Conservation (phyloP, 1,140 invertebrate genomes). For the Druon quercuslanigerum region DNA sequence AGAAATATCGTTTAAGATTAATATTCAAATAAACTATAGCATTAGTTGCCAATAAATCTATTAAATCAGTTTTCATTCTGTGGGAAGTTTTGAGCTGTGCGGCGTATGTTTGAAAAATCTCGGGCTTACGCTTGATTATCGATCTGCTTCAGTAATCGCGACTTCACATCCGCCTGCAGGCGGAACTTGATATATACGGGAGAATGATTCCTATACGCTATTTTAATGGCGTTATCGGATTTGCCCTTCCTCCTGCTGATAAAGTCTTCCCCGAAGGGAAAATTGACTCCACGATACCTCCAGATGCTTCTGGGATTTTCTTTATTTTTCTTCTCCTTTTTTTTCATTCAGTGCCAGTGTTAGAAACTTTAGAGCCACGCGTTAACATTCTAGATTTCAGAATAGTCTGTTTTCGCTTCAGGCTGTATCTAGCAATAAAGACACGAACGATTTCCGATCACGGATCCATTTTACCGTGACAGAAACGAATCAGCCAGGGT, state of each 20-base stretch:
- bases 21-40: conserved; percentile 9
- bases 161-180: conserved; percentile 15
- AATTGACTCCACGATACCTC: not conserved
- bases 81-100: not conserved
- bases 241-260: not conserved
- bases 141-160: conserved; percentile 4
- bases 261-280: not conserved
- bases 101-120: conserved; percentile 7
- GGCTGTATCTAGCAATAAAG: conserved; percentile 17
- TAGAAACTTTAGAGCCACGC: conserved; percentile 3
- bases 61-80: conserved; percentile 6
- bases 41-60: conserved; percentile 28
- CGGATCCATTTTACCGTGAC: conserved; percentile 20
- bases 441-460: conserved; percentile 22
- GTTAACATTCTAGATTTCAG: not conserved
- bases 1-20: conserved; percentile 7
- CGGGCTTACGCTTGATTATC: conserved; percentile 6
- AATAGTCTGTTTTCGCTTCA: conserved; percentile 11
- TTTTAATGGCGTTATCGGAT: conserved; percentile 28
- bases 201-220: not conserved
- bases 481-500: conserved; percentile 21
- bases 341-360: not conserved
- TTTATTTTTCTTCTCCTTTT: not conserved
- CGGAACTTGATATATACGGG: conserved; percentile 6
- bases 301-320: not conserved